Percentiles rank a stretch among this genome's conserved stretches.
These are phyloP conservation scores for Pterois miles DNA, from an alignment of 2,797 vertebrate species.

Conservation along the genomic window DNA sequence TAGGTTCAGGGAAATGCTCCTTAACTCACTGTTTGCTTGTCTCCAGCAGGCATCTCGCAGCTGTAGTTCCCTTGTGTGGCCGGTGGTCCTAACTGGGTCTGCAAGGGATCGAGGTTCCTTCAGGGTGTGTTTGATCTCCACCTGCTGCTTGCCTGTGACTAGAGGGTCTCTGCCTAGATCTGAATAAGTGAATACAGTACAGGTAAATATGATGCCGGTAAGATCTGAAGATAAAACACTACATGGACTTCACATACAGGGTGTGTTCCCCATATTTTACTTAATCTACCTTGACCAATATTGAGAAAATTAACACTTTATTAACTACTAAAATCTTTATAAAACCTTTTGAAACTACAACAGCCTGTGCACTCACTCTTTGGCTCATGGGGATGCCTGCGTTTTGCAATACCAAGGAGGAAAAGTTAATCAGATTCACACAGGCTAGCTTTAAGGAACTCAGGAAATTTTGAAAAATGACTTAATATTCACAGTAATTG, in stretches of 20 bases:
- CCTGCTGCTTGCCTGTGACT: conserved; percentile 88
- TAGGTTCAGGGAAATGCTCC: background rate
- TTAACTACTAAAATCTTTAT: background rate
- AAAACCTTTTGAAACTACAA: background rate
- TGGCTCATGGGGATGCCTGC: conserved; percentile 11
- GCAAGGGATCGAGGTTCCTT: conserved; percentile 89
- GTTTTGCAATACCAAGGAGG: conserved; percentile 39
- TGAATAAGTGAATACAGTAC: conserved; percentile 52
- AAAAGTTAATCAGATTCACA: conserved; percentile 15
- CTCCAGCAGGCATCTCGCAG: conserved; percentile 81
- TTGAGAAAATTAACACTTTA: background rate
- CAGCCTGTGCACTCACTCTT: background rate
- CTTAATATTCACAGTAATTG: conserved; percentile 14
- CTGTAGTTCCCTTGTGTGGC: conserved; percentile 75
- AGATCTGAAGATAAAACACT: background rate
- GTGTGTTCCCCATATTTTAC: background rate
- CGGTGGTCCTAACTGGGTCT: conserved; percentile 79
- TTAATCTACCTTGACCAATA: background rate
- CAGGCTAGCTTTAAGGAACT: conserved; percentile 52
- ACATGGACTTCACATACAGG: background rate
- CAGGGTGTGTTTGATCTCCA: conserved; percentile 91
- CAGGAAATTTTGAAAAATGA: conserved; percentile 20
- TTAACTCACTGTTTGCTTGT: conserved; percentile 76
- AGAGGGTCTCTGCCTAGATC: conserved; percentile 88
- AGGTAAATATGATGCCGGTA: background rate